phyloP scores from a whole-genome alignment of 1,140 invertebrate species.

The Drosophila sulfurigaster region DNA sequence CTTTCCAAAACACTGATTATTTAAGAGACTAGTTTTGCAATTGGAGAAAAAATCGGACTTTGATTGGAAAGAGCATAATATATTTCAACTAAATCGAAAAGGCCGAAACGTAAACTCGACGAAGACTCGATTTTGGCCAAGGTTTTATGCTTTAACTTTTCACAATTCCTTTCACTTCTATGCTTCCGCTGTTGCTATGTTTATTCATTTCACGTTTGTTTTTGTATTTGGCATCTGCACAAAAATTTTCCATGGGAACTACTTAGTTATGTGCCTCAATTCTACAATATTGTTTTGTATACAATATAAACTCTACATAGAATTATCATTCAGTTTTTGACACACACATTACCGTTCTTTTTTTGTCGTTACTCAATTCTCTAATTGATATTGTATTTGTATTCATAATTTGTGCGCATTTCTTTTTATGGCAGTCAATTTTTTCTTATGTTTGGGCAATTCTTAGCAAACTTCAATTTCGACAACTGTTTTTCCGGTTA shows the following conservation, averaged over 20 bases:
- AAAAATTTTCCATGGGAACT: conserved; percentile 59
- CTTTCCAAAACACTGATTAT: conserved; percentile 18
- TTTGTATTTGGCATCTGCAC: conserved; percentile 60
- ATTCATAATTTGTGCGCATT: conserved; percentile 44
- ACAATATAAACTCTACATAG: conserved; percentile 39
- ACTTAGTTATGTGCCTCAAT: conserved; percentile 53
- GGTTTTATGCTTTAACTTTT: conserved; percentile 10
- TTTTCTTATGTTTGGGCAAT: conserved; percentile 22
- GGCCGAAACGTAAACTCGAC: conserved; percentile 48
- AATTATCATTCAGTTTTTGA: conserved; percentile 54
- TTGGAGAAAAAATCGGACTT: conserved; percentile 4
- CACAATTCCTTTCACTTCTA: conserved; percentile 19
- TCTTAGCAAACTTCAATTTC: conserved; percentile 32
- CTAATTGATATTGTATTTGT: conserved; percentile 39
- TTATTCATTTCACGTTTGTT: background rate
- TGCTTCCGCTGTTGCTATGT: background rate
- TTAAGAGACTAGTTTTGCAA: conserved; percentile 18
- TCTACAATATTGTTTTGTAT: conserved; percentile 30
- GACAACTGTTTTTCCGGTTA: conserved; percentile 12
- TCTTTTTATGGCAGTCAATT: conserved; percentile 49
- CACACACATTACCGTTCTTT: conserved; percentile 60
- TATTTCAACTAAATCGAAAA: conserved; percentile 50
- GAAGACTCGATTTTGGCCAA: conserved; percentile 32
- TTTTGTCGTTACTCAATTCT: conserved; percentile 16
- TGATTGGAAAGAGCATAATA: conserved; percentile 53